Base-by-base conservation (phyloP, 1,140 invertebrate species). In the Spodoptera litura region DNA sequence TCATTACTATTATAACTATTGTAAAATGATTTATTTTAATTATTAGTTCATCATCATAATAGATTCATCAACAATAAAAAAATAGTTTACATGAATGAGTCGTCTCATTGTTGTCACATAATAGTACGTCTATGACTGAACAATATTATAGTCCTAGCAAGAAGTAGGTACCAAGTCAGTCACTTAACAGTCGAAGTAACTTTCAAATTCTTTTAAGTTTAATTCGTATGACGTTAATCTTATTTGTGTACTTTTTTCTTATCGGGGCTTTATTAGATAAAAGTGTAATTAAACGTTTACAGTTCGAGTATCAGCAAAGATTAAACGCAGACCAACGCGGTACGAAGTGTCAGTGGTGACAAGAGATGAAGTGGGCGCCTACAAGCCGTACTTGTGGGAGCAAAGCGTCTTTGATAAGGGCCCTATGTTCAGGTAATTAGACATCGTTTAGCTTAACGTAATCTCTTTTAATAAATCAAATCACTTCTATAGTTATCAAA, bases 291-390 rank as follows among this genome's bases (percentile, higher is more conserved):
- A 25, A 62, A 10, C 27, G 64, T 44, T 90, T 89, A 11, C 87
- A 95, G 98, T 99, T 31, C 96, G 97, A 85, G 97, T 98, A 55
- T 98, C 97, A 84, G 97, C 98, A 0, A 95, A 97, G 84, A 98
- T 98, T 83, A 98, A 98, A 90, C 95, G 97, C 83, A 97, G 98
- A 89, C 96, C 98, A 1, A 98, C 97, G 2, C 95, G 97, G 87
- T 99, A 98, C 89, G 98, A 99, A 93, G 97, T 98, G 59, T 98
- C 98, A 0, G 98, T 99, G 4, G 98, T 99, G 20, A 99, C 99
- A 0, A 96, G 99, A 62, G 98, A 99, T 91, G 99, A 99, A 95
- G 99, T 99, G 0, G 99, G 99, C 11, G 98, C 98, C 74, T 99
- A 99, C 95, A 99, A 99, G 88, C 99, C 99, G 44, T 98, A 98